These are phyloP conservation scores for Chaenogobius annularis DNA, from an alignment of 2,113 vertebrate genomes.

Conservation along the genomic window DNA sequence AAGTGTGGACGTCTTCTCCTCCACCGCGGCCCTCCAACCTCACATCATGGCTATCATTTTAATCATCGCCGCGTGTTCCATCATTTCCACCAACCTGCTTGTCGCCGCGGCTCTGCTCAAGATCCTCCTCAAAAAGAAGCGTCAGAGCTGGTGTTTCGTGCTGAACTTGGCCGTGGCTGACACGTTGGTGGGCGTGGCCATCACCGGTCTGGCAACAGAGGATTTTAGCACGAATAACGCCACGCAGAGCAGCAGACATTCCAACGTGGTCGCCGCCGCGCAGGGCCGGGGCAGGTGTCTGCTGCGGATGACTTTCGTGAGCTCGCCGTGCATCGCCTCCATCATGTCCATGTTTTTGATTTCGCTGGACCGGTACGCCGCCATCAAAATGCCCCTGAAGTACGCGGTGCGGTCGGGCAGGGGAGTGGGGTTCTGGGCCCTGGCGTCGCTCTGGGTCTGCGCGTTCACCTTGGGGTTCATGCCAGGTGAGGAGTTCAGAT, in stretches of 20 bases:
- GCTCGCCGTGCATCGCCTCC: constrained; percentile 82
- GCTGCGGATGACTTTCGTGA: constrained; percentile 85
- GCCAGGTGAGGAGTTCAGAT: constrained; percentile 70
- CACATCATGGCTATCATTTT: constrained; percentile 76
- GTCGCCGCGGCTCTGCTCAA: constrained; percentile 75
- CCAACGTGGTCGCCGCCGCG: accelerated
- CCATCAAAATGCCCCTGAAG: constrained; percentile 85
- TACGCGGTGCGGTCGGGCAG: constrained; percentile 79
- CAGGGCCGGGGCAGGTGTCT: constrained; percentile 76
- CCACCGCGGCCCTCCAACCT: neutral
- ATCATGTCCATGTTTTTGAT: constrained; percentile 87
- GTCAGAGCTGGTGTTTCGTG: constrained; percentile 84
- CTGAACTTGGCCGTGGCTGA: constrained; percentile 88
- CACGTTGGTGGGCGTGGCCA: constrained; percentile 81
- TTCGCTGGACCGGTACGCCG: constrained; percentile 88
- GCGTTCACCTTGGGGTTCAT: constrained; percentile 81
- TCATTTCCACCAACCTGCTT: constrained; percentile 81
- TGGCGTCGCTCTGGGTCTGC: constrained; percentile 80
- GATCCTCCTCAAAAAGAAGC: constrained; percentile 78
- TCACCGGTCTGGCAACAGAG: constrained; percentile 78
- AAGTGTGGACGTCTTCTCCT: neutral
- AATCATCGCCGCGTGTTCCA: constrained; percentile 78
- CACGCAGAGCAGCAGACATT: neutral
- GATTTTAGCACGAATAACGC: constrained; percentile 62
- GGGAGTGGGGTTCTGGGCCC: constrained; percentile 45